Conservation (phyloP, 2,888 invertebrate species). For the Cryptosula pallasiana region DNA sequence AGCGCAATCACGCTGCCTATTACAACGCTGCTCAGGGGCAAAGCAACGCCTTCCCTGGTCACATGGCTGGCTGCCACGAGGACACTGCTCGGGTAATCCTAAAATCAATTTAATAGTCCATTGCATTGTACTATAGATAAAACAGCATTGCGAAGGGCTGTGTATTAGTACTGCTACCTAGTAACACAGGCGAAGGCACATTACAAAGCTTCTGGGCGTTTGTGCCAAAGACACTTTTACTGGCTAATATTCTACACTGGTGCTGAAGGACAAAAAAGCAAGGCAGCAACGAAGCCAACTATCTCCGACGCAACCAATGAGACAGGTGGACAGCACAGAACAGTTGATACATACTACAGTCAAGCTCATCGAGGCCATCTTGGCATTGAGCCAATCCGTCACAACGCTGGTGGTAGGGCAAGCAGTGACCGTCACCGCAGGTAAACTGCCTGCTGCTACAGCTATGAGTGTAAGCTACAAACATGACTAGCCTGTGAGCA, state of each 20-base stretch:
- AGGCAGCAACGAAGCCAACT: too few species aligned
- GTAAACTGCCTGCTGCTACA: not conserved
- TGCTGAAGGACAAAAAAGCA: too few species aligned
- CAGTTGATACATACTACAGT: slow-evolving; percentile 9
- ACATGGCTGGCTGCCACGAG: not conserved
- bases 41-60: not conserved
- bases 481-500: not conserved
- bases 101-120: too few species aligned
- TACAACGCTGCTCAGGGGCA: not conserved
- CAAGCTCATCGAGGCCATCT: not conserved
- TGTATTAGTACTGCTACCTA: too few species aligned
- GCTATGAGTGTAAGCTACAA: not conserved
- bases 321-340: not conserved
- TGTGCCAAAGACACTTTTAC: too few species aligned
- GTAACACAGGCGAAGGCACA: too few species aligned
- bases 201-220: too few species aligned
- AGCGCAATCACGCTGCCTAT: not conserved
- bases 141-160: too few species aligned
- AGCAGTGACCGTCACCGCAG: not conserved
- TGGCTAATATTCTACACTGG: too few species aligned
- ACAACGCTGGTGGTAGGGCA: not conserved
- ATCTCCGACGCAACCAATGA: too few species aligned
- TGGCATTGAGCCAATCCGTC: not conserved
- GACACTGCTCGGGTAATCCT: not conserved
- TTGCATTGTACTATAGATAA: too few species aligned